A percentile compares a stretch with the other conserved stretches of the same genome.
Conservation (phyloP, 2,113 vertebrate species). For the Ariopsis seemanni region DNA sequence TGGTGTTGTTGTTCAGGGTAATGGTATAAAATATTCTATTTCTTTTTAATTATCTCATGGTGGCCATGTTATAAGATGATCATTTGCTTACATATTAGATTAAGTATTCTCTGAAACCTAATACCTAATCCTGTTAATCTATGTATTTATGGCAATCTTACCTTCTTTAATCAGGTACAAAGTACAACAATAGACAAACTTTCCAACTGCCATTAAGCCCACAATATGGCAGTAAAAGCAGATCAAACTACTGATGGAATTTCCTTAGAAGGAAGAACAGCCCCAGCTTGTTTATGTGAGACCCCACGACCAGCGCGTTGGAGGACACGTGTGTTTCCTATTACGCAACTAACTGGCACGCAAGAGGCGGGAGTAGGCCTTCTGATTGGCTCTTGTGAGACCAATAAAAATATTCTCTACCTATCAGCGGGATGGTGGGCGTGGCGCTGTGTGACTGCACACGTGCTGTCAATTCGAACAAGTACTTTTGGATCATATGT, state of each 20-base stretch:
- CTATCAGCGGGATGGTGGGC: constrained; percentile 32
- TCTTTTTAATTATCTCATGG: too few species aligned
- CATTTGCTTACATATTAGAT: neutral
- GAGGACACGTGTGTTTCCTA: constrained; percentile 55
- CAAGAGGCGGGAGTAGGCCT: constrained; percentile 58
- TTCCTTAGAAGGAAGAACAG: neutral
- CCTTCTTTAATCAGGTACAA: too few species aligned
- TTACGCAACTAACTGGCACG: constrained; percentile 65
- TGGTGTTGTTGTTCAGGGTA: neutral
- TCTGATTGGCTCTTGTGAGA: constrained; percentile 51
- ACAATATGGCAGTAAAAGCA: neutral
- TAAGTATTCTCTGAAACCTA: neutral
- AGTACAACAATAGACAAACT: neutral
- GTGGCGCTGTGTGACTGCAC: constrained; percentile 6
- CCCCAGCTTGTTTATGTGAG: neutral
- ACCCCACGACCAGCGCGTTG: constrained; percentile 49
- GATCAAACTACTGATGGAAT: neutral
- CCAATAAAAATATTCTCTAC: constrained; percentile 56
- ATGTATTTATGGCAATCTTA: neutral
- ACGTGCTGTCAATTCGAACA: neutral
- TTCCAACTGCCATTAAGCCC: neutral
- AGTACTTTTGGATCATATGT: neutral
- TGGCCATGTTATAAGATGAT: neutral
- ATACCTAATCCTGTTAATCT: neutral
- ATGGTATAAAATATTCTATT: neutral